Evolutionary conservation across 2,888 invertebrate species (phyloP), one percentile per base, ranked within the genome.

Genomic region (Sceliomorpha sp.): DNA sequence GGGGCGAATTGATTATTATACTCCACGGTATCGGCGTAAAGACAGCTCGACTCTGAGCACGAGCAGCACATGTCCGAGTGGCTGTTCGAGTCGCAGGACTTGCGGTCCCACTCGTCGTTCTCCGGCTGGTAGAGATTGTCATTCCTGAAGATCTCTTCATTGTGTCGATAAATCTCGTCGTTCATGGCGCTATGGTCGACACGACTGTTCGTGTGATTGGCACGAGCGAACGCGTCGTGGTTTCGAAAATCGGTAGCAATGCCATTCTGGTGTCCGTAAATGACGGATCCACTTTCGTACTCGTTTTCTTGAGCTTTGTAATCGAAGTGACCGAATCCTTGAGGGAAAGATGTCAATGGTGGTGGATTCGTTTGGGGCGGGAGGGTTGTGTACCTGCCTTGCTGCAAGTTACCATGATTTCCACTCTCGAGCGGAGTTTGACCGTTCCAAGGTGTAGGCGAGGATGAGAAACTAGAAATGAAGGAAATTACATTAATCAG

Each of bases 51-150:
- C 60, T 88, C 88, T 1, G 87, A 87, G 58, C 88, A 88, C 2
- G 88, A 88, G 48, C 87, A 88, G 64, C 88, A 88, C 47, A 86
- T 75, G 51, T 88, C 88, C 58, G 87, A 88, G 55, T 88, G 88
- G 3, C 85, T 85, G 48, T 88, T 88, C 1, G 88, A 88, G 55
- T 88, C 88, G 73, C 87, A 88, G 0, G 88, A 88, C 40, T 88
- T 88, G 37, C 88, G 78, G 26, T 88, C 88, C 88, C 88, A 88
- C 20, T 88, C 87, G 47, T 88, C 87, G 58, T 85, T 87, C 1
- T 87, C 87, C 2, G 80, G 82, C 14, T 83, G 86, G 63, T 86
- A 87, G 0, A 83, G 51, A 59, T 78, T 82, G 27, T 85, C 85
- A 51, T 79, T 82, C 15, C 82, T 77, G 37, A 83, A 88, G 42